phyloP scores from a whole-genome alignment of 92 coral and sea anemone genomes.

The Epizoanthus ramosus region DNA sequence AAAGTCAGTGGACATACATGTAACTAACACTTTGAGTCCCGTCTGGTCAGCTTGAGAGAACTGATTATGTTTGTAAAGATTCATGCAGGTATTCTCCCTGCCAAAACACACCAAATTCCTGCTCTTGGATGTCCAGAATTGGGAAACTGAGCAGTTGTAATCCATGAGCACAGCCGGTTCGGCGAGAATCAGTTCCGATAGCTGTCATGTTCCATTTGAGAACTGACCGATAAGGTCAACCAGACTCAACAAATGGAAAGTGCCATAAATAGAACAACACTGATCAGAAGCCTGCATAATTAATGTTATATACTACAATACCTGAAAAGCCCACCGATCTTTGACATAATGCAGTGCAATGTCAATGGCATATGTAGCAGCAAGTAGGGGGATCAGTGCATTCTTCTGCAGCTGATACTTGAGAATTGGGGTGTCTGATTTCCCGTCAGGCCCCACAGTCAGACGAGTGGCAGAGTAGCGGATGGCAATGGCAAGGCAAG shows the following conservation, averaged over 20 bases:
- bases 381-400: constrained; percentile 76
- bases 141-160: not conserved
- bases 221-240: too few relatives aligned
- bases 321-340: constrained; percentile 85
- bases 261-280: too few relatives aligned
- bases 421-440: constrained; percentile 78
- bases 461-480: constrained; percentile 87
- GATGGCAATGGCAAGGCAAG: constrained; percentile 71
- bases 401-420: constrained; percentile 82
- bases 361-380: constrained; percentile 75
- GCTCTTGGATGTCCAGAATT: too few relatives aligned
- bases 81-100: too few relatives aligned
- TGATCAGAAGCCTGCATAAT: too few relatives aligned
- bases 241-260: not conserved
- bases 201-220: too few relatives aligned
- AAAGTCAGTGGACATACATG: too few relatives aligned
- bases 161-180: not conserved
- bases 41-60: too few relatives aligned
- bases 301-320: not conserved
- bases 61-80: too few relatives aligned
- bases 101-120: too few relatives aligned
- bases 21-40: too few relatives aligned
- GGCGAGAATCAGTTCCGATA: not conserved
- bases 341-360: constrained; percentile 73
- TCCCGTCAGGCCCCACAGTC: constrained; percentile 84